Evolutionary conservation across 2,888 invertebrate genomes (phyloP).

Genomic region (Ptychoptera albimana): DNA sequence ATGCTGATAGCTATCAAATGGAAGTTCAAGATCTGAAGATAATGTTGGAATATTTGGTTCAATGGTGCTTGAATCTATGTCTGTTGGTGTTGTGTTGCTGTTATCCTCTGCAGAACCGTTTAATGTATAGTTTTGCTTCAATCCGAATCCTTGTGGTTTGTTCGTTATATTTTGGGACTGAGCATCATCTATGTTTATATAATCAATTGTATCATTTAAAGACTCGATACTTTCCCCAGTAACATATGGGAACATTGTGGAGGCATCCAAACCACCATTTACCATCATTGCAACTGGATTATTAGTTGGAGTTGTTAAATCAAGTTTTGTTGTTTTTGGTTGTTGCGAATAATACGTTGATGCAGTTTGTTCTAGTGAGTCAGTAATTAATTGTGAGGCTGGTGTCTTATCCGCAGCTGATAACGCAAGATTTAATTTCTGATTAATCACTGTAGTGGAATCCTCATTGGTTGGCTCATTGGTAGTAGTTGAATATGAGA

Average conservation of each 20-base stretch:
- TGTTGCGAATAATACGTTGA: constrained; percentile 10
- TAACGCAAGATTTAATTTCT: constrained; percentile 3
- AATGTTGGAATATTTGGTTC: too few species aligned
- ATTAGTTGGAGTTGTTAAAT: constrained; percentile 20
- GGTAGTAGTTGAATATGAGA: constrained; percentile 14
- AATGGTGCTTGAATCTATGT: too few species aligned
- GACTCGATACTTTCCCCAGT: neutral
- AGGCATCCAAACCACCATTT: constrained; percentile 28
- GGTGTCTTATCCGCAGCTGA: constrained; percentile 12
- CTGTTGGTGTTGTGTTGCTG: too few species aligned
- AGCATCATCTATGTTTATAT: too few species aligned
- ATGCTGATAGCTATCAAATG: too few species aligned
- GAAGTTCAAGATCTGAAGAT: too few species aligned
- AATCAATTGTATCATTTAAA: too few species aligned
- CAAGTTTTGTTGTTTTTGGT: constrained; percentile 15
- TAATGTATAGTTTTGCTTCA: too few species aligned
- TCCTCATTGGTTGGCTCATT: constrained; percentile 15
- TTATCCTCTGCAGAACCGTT: too few species aligned
- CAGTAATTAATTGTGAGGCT: constrained; percentile 12
- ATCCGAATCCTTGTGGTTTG: too few species aligned
- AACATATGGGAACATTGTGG: constrained; percentile 27
- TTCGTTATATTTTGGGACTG: too few species aligned
- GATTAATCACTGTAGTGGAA: constrained; percentile 7
- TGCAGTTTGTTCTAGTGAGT: constrained; percentile 9
- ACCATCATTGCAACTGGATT: constrained; percentile 33